Percentiles rank a stretch among this genome's conserved stretches.
Evolutionary conservation across 2,797 vertebrate species (phyloP).

Genomic region (Streptopelia turtur): DNA sequence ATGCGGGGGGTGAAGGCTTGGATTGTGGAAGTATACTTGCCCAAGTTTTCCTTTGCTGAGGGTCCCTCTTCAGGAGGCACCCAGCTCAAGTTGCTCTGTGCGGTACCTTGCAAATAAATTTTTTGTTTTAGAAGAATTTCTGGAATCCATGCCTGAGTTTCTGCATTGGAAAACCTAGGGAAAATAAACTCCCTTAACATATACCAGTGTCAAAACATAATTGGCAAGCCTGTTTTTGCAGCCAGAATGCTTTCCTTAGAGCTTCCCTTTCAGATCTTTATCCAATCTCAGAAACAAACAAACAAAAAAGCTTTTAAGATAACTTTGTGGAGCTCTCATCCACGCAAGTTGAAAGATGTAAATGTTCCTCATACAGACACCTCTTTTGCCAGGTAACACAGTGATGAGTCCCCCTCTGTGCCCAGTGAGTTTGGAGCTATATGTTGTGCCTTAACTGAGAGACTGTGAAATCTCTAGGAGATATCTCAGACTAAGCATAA

Average conservation of each 20-base stretch:
- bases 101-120: too few species aligned
- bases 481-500: background rate
- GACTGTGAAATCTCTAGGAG: background rate
- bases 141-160: too few species aligned
- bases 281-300: too few species aligned
- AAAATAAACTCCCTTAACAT: too few species aligned
- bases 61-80: too few species aligned
- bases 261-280: background rate
- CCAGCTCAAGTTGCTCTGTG: too few species aligned
- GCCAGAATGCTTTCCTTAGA: background rate
- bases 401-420: background rate
- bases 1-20: too few species aligned
- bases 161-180: too few species aligned
- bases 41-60: too few species aligned
- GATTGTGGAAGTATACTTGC: too few species aligned
- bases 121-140: too few species aligned
- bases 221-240: background rate
- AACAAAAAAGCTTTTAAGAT: background rate
- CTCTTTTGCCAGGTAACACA: background rate
- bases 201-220: background rate
- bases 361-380: background rate
- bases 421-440: background rate
- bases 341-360: background rate
- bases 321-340: background rate
- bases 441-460: background rate